Percentiles rank a stretch among this genome's conserved stretches.
Conservation (phyloP, 2,797 vertebrate species). For the Phalanger gymnotis region DNA sequence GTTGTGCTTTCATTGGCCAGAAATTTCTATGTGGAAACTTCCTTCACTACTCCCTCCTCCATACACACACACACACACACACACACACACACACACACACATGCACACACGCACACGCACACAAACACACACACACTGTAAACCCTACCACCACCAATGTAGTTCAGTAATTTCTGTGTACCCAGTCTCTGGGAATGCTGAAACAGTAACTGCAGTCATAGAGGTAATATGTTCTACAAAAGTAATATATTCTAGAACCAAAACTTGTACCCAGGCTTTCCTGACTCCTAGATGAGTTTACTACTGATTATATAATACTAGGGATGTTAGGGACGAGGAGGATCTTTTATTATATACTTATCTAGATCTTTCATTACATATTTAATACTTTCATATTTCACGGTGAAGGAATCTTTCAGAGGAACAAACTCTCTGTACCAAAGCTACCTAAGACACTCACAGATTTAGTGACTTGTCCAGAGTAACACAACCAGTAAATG, state of each 20-base stretch:
- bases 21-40: not conserved
- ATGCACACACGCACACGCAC: not conserved
- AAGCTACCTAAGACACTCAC: not conserved
- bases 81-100: not conserved
- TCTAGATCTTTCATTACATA: not conserved
- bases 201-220: not conserved
- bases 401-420: not conserved
- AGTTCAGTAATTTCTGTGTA: not conserved
- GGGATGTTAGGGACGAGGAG: not conserved
- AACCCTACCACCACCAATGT: not conserved
- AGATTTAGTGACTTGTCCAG: not conserved
- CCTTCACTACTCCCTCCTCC: not conserved
- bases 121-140: not conserved
- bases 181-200: not conserved
- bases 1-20: not conserved
- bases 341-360: not conserved
- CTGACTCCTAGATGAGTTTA: not conserved
- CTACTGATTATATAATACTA: not conserved
- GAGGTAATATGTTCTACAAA: not conserved
- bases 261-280: not conserved
- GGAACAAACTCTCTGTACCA: not conserved
- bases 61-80: not conserved
- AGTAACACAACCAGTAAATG: not conserved
- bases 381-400: not conserved
- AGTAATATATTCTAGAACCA: not conserved